A percentile compares a stretch with the other conserved stretches of the same genome.
Evolutionary conservation across 2,888 invertebrate genomes (phyloP).

Genomic region (Xestia sexstrigata): DNA sequence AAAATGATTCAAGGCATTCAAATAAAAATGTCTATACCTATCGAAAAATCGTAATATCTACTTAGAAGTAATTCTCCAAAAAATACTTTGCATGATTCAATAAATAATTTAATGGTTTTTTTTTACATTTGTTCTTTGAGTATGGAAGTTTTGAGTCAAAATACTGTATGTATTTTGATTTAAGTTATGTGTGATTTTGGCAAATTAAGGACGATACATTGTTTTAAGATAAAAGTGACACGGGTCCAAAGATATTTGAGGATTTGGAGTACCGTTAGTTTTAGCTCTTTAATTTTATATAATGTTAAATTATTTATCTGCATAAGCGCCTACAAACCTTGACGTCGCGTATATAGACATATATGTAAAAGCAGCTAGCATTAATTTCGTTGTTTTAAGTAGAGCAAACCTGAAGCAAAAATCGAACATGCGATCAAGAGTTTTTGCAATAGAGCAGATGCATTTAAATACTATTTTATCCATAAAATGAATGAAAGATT

Average conservation of each 20-base stretch:
- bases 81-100: slow-evolving; percentile 49
- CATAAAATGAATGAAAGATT: slow-evolving; percentile 8
- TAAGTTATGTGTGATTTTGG: slow-evolving; percentile 63
- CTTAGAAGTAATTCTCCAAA: slow-evolving; percentile 16
- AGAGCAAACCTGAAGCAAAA: not conserved
- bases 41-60: not conserved
- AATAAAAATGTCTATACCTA: not conserved
- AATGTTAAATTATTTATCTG: not conserved
- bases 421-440: not conserved
- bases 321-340: not conserved
- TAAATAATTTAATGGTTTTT: slow-evolving; percentile 27
- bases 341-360: not conserved
- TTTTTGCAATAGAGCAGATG: not conserved
- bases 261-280: not conserved
- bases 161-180: slow-evolving; percentile 40
- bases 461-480: not conserved
- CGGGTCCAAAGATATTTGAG: not conserved
- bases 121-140: slow-evolving; percentile 18
- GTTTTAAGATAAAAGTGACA: slow-evolving; percentile 50
- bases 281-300: not conserved
- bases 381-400: not conserved
- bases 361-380: not conserved
- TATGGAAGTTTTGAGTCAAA: slow-evolving; percentile 37
- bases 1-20: slow-evolving; percentile 16
- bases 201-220: slow-evolving; percentile 51